A percentile compares a stretch with the other conserved stretches of the same genome.
Conservation (phyloP, 2,888 invertebrate species). For the Apeira syringaria region DNA sequence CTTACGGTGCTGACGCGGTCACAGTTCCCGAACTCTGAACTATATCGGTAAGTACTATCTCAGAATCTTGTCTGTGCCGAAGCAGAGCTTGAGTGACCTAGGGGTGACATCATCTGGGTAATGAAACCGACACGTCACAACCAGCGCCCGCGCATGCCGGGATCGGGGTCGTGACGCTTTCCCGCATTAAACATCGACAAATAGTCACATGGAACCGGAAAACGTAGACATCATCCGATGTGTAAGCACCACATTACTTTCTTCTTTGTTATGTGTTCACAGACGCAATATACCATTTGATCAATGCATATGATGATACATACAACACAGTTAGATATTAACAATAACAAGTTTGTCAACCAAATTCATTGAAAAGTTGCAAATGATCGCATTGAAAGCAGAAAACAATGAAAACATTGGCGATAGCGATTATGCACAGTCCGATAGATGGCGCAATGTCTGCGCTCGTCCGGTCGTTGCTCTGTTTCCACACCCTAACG, state of each 20-base stretch:
- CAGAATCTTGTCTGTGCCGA: background rate
- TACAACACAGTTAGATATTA: too few relatives aligned
- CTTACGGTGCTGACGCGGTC: slow-evolving; percentile 15
- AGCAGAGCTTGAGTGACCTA: background rate
- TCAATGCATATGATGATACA: too few relatives aligned
- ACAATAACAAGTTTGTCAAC: too few relatives aligned
- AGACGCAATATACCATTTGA: too few relatives aligned
- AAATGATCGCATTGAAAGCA: too few relatives aligned
- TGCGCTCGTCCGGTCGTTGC: slow-evolving; percentile 22
- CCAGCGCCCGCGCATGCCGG: slow-evolving; percentile 41
- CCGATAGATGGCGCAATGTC: slow-evolving; percentile 19
- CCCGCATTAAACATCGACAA: slow-evolving; percentile 35
- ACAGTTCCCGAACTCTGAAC: slow-evolving; percentile 11
- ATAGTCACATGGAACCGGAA: background rate
- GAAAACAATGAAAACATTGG: slow-evolving; percentile 8
- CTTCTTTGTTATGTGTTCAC: background rate
- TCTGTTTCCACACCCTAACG: slow-evolving; percentile 10
- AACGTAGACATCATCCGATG: background rate
- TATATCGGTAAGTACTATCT: slow-evolving; percentile 21
- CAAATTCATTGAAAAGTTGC: too few relatives aligned
- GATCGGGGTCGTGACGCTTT: slow-evolving; percentile 56
- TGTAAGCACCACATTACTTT: background rate
- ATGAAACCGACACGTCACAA: slow-evolving; percentile 39
- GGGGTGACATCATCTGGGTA: background rate
- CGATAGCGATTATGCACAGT: background rate